Evolutionary conservation across 2,113 vertebrate genomes (phyloP), one percentile per base, ranked within the genome.

Genomic region (Passer domesticus): DNA sequence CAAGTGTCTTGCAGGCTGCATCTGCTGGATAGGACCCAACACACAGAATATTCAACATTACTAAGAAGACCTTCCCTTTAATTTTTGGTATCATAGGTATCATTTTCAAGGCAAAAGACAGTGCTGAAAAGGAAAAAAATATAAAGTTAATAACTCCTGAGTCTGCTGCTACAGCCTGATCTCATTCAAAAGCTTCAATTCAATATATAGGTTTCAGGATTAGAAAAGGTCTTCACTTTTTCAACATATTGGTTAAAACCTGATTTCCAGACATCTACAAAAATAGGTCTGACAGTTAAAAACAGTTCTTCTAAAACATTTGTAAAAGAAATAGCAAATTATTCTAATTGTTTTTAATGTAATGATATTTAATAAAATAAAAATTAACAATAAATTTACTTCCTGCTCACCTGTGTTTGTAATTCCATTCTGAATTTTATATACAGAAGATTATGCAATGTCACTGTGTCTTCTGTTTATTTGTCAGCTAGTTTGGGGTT

Each of bases 21-120:
- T 66, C 91, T 97, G 80, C 87, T 96, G 96, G 96, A 92, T 87
- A 96, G 87, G 46, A 96, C 47, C 59, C 68, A 96, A 49, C 37
- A 74, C 87, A 96, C 41, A 96, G 92, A 98, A 95, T 93, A 92
- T 96, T 97, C 97, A 97, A 94, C 72, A 80, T 89, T 94, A 93
- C 46, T 81, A 49, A 93, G 46, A 93, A 90, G 37, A 47, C 94
- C 64, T 94, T 97, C 62, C 53, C 50, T 87, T 85, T 83, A 66
- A 94, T 94, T 96, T 89, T 94, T 81, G 91, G 39, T 63, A 96
- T n/a, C 55, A 35, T 39, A 79, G 44, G 37, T 68, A 95, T 58
- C 2, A 67, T 93, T 97, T 98, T 94, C 72, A 84, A 89, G 50
- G 79, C 43, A 96, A 97, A 97, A 96, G 94, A 77, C 94, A 77